Conservation (phyloP, 1,140 invertebrate species). For the Drosophila pandora region DNA sequence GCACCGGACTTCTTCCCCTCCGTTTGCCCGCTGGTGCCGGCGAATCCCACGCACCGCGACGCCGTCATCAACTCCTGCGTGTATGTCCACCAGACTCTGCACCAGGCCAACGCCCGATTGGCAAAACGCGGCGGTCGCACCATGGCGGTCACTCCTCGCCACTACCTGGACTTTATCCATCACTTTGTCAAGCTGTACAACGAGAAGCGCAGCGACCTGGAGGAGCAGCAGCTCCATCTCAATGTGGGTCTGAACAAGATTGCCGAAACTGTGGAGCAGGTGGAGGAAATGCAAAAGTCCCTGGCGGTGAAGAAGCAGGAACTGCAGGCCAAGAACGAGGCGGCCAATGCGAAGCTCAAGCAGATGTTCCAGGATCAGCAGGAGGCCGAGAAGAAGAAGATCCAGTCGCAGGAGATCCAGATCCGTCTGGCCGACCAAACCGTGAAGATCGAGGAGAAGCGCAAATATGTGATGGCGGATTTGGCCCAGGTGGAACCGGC, state of each 20-base stretch:
- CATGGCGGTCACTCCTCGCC: conserved; percentile 98
- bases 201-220: conserved; percentile 98
- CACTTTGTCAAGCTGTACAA: conserved; percentile 99
- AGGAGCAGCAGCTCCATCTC: conserved; percentile 99
- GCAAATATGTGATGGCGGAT: conserved; percentile 96
- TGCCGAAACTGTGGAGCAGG: conserved; percentile 99
- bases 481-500: conserved; percentile 98
- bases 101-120: conserved; percentile 95
- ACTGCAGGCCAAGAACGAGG: conserved; percentile 99
- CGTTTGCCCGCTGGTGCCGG: conserved; percentile 90
- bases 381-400: conserved; percentile 99
- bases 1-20: conserved; percentile 95
- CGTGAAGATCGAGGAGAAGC: conserved; percentile 95
- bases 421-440: conserved; percentile 95
- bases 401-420: conserved; percentile 98
- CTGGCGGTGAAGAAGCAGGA: conserved; percentile 98
- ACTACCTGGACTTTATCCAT: conserved; percentile 99
- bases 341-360: conserved; percentile 98
- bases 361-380: conserved; percentile 99
- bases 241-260: conserved; percentile 99
- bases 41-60: conserved; percentile 93
- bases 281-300: conserved; percentile 99
- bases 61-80: conserved; percentile 99
- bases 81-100: conserved; percentile 98
- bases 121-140: conserved; percentile 96